These are phyloP conservation scores for Nowickia ferox DNA, from an alignment of 2,888 invertebrate genomes.

Conservation along the genomic window DNA sequence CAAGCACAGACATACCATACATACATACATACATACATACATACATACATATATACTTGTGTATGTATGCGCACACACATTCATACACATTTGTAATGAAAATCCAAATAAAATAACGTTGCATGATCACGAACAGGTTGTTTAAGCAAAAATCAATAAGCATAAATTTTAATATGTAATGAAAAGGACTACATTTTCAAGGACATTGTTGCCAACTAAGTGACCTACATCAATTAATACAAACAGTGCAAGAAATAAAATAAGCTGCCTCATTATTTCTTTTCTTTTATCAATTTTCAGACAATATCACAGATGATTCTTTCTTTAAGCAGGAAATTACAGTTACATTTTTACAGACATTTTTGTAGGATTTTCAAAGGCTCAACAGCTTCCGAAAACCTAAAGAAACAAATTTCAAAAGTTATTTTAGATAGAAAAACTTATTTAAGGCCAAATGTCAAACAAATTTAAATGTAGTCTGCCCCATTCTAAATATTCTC, in stretches of 20 bases:
- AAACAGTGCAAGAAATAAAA: background rate
- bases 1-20: background rate
- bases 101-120: conserved; percentile 5
- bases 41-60: background rate
- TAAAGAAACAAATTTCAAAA: too few relatives aligned
- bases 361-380: too few relatives aligned
- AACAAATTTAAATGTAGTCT: too few relatives aligned
- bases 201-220: conserved; percentile 24
- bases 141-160: conserved; percentile 47
- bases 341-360: too few relatives aligned
- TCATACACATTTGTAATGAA: background rate
- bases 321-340: background rate
- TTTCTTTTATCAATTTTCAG: background rate
- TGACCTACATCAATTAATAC: background rate
- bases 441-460: too few relatives aligned
- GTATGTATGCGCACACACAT: background rate
- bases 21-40: background rate
- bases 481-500: too few relatives aligned
- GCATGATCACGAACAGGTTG: conserved; percentile 15
- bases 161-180: conserved; percentile 43
- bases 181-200: conserved; percentile 18
- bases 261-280: background rate
- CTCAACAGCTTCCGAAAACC: too few relatives aligned
- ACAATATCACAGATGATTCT: background rate
- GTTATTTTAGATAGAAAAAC: too few relatives aligned